phyloP scores from a whole-genome alignment of 2,797 vertebrate species.

The Neomorphus geoffroyi region DNA sequence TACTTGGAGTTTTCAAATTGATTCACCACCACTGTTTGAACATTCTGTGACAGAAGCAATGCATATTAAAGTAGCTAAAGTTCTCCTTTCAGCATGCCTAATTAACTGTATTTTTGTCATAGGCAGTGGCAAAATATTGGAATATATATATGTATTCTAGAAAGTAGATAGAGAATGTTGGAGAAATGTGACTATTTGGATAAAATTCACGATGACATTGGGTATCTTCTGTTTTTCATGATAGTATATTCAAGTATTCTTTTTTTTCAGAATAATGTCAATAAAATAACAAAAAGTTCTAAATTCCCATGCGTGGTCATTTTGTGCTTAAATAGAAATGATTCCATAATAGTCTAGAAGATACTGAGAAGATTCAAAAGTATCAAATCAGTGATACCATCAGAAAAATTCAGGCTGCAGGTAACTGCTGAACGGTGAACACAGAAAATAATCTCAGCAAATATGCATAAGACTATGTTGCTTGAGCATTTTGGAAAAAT shows the following conservation, averaged over 20 bases:
- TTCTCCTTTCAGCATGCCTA: conserved; percentile 40
- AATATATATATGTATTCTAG: background rate
- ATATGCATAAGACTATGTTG: background rate
- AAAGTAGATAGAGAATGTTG: background rate
- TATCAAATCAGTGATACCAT: background rate
- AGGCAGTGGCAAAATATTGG: conserved; percentile 5
- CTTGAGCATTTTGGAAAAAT: background rate
- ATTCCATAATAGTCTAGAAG: background rate
- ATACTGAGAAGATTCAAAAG: background rate
- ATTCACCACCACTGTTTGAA: conserved; percentile 53
- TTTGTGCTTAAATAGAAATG: background rate
- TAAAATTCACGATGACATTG: background rate
- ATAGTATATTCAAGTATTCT: background rate
- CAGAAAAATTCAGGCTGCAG: background rate
- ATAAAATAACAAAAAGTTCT: background rate
- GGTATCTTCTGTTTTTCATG: background rate
- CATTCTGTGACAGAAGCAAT: conserved; percentile 55
- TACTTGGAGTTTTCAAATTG: conserved; percentile 55
- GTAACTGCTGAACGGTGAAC: background rate
- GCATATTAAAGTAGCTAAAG: conserved; percentile 58
- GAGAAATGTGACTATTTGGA: background rate
- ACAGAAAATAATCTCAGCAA: background rate
- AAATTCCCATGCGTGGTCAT: rapidly evolving
- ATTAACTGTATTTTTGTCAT: conserved; percentile 38
- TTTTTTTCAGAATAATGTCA: background rate